Percentiles rank a stretch among this genome's conserved stretches.
Evolutionary conservation across 53 echinoderm and acorn worm genomes (phyloP).

Genomic region (Zoroaster sp.): DNA sequence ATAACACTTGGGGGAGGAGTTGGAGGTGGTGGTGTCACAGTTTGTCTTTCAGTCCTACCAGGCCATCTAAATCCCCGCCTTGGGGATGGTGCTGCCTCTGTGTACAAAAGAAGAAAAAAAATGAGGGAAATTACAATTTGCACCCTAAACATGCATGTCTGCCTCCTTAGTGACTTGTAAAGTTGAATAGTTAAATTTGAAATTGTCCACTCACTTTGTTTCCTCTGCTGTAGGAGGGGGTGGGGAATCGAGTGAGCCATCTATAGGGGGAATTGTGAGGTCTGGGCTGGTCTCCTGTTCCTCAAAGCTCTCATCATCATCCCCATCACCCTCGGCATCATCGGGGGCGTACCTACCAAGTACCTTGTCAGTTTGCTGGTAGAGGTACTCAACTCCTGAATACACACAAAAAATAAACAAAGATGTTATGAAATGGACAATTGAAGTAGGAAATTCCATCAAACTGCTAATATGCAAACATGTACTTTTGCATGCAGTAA

Average conservation of each 20-base stretch:
- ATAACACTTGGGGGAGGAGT: too few species aligned
- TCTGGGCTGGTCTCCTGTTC: not conserved
- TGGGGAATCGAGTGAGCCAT: not conserved
- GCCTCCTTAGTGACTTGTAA: too few species aligned
- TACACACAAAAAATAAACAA: too few species aligned
- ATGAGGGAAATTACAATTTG: too few species aligned
- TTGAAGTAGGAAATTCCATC: too few species aligned
- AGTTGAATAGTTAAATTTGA: too few species aligned
- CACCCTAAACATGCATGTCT: too few species aligned
- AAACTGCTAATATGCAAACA: too few species aligned
- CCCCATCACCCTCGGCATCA: constrained; percentile 20
- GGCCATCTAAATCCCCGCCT: not conserved
- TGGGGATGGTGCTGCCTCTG: not conserved
- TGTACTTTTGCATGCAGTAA: too few species aligned
- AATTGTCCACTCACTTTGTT: not conserved
- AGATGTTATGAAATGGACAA: too few species aligned
- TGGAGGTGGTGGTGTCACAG: too few species aligned
- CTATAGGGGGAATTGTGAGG: constrained; percentile 1
- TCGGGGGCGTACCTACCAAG: constrained; percentile 11
- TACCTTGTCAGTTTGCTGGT: constrained; percentile 45
- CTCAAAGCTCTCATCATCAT: constrained; percentile 14
- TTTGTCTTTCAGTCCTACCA: too few species aligned
- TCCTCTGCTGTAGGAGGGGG: not conserved
- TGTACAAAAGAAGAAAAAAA: not conserved
- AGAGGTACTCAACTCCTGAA: constrained; percentile 61